These are phyloP conservation scores for Melanostigma gelatinosum DNA, from an alignment of 2,113 vertebrate genomes.

Conservation along the genomic window DNA sequence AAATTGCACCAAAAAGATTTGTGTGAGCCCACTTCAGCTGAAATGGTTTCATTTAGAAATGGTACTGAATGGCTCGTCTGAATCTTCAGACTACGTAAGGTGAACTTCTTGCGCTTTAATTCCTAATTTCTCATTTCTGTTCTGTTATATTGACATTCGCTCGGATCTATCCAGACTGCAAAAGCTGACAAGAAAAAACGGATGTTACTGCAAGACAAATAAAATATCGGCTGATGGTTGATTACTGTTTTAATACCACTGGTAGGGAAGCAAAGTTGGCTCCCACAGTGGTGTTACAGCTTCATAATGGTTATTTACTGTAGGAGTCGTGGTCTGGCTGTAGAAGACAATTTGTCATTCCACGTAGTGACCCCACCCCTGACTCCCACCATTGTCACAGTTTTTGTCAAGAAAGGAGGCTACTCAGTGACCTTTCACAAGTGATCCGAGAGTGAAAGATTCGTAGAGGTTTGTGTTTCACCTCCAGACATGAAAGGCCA, in stretches of 20 bases:
- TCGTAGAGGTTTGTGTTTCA: conserved; percentile 1
- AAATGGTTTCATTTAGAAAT: conserved; percentile 3
- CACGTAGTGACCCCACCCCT: conserved; percentile 70
- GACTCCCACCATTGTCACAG: not conserved
- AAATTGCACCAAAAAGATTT: not conserved
- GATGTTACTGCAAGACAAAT: not conserved
- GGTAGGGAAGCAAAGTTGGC: conserved; percentile 83
- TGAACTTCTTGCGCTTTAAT: not conserved
- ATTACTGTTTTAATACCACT: conserved; percentile 81
- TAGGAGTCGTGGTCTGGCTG: conserved; percentile 69
- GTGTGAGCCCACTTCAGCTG: not conserved
- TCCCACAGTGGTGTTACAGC: conserved; percentile 78
- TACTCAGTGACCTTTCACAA: not conserved
- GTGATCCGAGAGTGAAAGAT: not conserved
- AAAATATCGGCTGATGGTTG: conserved; percentile 61
- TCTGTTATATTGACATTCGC: not conserved
- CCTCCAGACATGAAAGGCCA: not conserved
- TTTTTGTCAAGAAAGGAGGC: conserved; percentile 78
- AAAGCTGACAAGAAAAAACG: not conserved
- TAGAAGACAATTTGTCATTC: conserved; percentile 86
- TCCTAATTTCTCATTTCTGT: not conserved
- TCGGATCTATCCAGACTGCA: not conserved
- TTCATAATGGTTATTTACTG: conserved; percentile 77
- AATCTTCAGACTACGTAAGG: not conserved
- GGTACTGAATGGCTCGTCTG: not conserved